Evolutionary conservation across 2,797 vertebrate species (phyloP).

Genomic region (Fistularia commersonii): DNA sequence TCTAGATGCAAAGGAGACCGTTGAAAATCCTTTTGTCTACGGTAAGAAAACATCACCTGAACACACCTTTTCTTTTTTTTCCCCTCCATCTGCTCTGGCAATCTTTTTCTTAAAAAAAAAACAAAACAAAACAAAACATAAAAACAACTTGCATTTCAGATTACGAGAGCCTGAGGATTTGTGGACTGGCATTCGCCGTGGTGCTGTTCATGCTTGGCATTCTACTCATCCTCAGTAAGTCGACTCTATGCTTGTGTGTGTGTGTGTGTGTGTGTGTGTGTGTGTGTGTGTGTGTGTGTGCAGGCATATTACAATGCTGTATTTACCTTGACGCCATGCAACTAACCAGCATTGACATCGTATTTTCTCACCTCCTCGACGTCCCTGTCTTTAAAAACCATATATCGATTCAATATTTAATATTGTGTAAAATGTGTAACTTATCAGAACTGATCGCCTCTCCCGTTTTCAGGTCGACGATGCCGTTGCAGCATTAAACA

Average conservation of each 20-base stretch:
- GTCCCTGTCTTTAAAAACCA: too few species aligned
- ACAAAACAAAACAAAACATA: neutral
- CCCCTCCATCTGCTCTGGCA: too few species aligned
- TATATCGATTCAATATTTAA: too few species aligned
- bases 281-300: neutral
- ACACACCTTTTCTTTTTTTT: too few species aligned
- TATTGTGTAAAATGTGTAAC: too few species aligned
- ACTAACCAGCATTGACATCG: too few species aligned
- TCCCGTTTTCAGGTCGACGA: conserved; percentile 80
- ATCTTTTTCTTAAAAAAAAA: too few species aligned
- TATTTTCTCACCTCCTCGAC: too few species aligned
- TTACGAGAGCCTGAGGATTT: conserved; percentile 92
- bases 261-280: conserved; percentile 8
- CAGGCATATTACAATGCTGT: too few species aligned
- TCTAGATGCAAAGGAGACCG: conserved; percentile 67
- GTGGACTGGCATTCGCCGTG: conserved; percentile 89
- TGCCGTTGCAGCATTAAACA: conserved; percentile 79
- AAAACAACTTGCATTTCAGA: conserved; percentile 64
- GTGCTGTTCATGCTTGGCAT: conserved; percentile 91
- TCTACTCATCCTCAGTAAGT: conserved; percentile 94
- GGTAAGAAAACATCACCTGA: conserved; percentile 67
- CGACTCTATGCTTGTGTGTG: neutral
- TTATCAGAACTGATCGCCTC: neutral
- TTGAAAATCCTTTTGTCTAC: conserved; percentile 84
- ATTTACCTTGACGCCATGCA: too few species aligned